These are phyloP conservation scores for Hybognathus amarus DNA, from an alignment of 2,797 vertebrate genomes.

Conservation along the genomic window DNA sequence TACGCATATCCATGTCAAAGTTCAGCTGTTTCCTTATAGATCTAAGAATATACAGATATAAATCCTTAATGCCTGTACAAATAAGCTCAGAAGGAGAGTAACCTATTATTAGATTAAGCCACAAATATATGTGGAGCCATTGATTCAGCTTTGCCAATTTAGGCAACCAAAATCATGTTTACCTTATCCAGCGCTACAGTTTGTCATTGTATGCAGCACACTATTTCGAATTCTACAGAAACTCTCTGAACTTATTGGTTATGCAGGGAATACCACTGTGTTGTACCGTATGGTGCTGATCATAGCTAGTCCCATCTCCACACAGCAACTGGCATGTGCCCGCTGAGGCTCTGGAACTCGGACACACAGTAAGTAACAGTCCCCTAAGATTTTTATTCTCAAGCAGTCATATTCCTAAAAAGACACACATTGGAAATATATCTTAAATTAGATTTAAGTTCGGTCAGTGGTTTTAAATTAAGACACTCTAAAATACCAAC, in stretches of 20 bases:
- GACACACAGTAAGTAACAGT: constrained; percentile 98
- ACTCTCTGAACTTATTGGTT: neutral
- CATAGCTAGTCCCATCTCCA: constrained; percentile 97
- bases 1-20: constrained; percentile 88
- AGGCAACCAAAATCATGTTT: neutral
- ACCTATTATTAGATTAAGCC: neutral
- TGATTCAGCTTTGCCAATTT: neutral
- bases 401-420: constrained; percentile 93
- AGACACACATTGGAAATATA: neutral
- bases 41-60: constrained; percentile 68
- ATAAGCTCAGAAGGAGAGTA: neutral
- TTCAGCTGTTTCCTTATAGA: constrained; percentile 86
- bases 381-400: constrained; percentile 95
- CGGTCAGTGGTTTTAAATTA: neutral
- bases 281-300: constrained; percentile 91
- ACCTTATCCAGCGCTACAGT: neutral
- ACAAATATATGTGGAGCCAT: neutral
- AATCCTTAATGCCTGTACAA: constrained; percentile 26
- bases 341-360: constrained; percentile 91
- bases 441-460: neutral
- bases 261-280: neutral
- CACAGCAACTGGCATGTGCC: constrained; percentile 93
- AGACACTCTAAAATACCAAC: neutral
- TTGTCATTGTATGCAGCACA: neutral
- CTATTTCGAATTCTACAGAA: neutral